A percentile compares a stretch with the other conserved stretches of the same genome.
phyloP scores from a whole-genome alignment of 2,888 invertebrate species.

The Pandemis corylana region DNA sequence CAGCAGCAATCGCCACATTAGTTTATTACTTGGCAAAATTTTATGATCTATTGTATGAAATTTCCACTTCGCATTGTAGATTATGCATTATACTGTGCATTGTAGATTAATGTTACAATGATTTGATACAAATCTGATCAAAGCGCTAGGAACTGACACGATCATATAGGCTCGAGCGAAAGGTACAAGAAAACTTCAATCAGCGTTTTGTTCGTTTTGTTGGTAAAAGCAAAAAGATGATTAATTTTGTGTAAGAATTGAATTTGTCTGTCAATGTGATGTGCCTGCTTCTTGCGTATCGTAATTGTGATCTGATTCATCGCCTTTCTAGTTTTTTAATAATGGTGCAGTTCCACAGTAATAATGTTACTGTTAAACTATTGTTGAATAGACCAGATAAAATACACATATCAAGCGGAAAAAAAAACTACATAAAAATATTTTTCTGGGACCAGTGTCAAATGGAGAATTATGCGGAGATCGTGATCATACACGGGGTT shows the following conservation, averaged over 20 bases:
- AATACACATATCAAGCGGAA: too few species aligned
- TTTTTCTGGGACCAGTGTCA: too few species aligned
- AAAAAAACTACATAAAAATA: too few species aligned
- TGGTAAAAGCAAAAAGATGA: slow-evolving; percentile 8
- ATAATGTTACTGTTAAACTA: too few species aligned
- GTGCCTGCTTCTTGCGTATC: not conserved
- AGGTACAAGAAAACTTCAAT: slow-evolving; percentile 11
- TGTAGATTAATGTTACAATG: slow-evolving; percentile 39
- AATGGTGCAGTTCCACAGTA: not conserved
- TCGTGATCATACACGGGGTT: too few species aligned
- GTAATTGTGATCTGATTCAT: not conserved
- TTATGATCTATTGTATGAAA: too few species aligned
- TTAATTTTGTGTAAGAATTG: not conserved
- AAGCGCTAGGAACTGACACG: slow-evolving; percentile 16
- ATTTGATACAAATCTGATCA: slow-evolving; percentile 30
- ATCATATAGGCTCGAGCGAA: slow-evolving; percentile 14
- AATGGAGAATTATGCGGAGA: too few species aligned
- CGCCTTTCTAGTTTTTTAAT: not conserved
- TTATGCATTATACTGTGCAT: slow-evolving; percentile 3
- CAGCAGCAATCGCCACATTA: too few species aligned
- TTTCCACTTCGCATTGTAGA: slow-evolving; percentile 17
- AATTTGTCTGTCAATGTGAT: not conserved
- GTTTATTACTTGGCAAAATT: too few species aligned
- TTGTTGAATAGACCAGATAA: too few species aligned
- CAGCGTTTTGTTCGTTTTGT: not conserved